Evolutionary conservation across 2,888 invertebrate genomes (phyloP).

Genomic region (Seira ritae): DNA sequence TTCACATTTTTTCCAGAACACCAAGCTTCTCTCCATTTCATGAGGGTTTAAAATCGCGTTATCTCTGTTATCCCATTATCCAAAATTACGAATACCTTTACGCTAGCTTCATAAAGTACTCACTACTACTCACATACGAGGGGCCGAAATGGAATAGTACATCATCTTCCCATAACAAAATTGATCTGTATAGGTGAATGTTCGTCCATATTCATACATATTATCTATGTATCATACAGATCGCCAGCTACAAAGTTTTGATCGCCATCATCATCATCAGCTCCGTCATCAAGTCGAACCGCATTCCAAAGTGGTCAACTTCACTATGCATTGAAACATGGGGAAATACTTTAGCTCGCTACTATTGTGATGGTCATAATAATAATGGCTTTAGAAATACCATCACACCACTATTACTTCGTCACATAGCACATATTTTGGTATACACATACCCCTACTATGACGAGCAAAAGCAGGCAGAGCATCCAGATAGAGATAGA

Average conservation of each 20-base stretch:
- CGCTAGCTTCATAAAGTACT: too few species aligned
- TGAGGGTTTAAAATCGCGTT: too few species aligned
- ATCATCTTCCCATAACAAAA: background rate
- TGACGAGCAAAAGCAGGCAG: background rate
- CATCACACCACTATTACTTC: constrained; percentile 2
- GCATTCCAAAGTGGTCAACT: constrained; percentile 72
- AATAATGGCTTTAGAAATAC: constrained; percentile 3
- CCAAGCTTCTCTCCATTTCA: too few species aligned
- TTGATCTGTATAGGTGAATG: background rate
- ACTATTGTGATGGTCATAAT: constrained; percentile 5
- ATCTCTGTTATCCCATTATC: too few species aligned
- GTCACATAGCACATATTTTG: background rate
- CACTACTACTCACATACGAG: too few species aligned
- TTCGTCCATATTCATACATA: constrained; percentile 3
- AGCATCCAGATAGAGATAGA: background rate
- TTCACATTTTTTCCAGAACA: too few species aligned
- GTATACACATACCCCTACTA: too few species aligned
- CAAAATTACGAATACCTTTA: too few species aligned
- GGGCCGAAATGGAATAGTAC: background rate
- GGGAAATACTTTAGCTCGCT: constrained; percentile 17
- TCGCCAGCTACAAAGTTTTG: background rate
- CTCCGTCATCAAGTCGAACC: constrained; percentile 54
- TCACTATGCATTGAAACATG: constrained; percentile 17
- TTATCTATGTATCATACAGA: constrained; percentile 11
- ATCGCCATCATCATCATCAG: background rate